Conservation (phyloP, 2,113 vertebrate species). For the Oxyruncus cristatus region DNA sequence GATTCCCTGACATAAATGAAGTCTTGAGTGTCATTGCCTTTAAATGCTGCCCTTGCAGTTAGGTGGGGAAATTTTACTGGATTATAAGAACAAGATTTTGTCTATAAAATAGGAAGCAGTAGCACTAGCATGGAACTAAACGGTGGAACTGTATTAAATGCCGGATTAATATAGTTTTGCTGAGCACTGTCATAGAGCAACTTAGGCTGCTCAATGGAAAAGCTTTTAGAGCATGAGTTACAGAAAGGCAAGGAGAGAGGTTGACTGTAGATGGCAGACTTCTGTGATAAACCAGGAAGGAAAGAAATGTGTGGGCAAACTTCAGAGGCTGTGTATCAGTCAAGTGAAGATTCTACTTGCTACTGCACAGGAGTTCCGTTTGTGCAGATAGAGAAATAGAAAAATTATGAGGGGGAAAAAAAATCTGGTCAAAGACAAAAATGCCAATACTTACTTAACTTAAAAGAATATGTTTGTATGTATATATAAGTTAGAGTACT, state of each 20-base stretch:
- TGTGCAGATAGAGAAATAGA: not conserved
- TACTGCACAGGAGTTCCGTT: not conserved
- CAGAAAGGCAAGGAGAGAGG: not conserved
- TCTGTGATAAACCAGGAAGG: not conserved
- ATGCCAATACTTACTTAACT: accelerated
- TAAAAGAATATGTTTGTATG: not conserved
- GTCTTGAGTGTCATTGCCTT: not conserved
- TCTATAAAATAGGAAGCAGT: not conserved
- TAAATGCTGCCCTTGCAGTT: not conserved
- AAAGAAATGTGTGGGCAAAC: not conserved
- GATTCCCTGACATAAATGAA: not conserved
- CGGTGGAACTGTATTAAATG: not conserved
- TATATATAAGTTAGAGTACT: not conserved
- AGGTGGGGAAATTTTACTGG: not conserved
- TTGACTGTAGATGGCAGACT: not conserved
- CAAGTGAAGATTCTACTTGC: not conserved
- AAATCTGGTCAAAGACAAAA: not conserved
- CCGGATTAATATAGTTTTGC: not conserved
- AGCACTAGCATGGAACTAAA: not conserved
- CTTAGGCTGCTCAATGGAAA: not conserved
- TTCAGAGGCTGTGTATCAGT: not conserved
- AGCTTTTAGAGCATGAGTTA: not conserved
- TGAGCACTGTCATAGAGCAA: not conserved
- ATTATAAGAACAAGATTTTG: not conserved
- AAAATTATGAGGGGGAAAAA: not conserved